Percentiles rank a stretch among this genome's conserved stretches.
These are phyloP conservation scores for Ypsolopha sequella DNA, from an alignment of 2,888 invertebrate species.

Conservation along the genomic window DNA sequence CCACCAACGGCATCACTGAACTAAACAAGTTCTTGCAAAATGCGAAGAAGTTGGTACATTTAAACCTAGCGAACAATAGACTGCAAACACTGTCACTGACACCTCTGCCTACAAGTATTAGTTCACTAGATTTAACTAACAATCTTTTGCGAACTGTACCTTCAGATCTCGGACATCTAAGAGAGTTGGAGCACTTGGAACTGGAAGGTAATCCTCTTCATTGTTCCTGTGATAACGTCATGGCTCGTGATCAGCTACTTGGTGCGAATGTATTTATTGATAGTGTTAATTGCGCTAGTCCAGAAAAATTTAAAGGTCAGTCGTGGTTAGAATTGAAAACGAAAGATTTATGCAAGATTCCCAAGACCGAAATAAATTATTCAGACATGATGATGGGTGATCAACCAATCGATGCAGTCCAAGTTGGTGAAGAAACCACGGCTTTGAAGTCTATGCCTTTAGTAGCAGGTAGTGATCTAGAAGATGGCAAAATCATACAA, in stretches of 20 bases:
- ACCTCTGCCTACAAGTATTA: slow-evolving; percentile 70
- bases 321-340: slow-evolving; percentile 72
- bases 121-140: slow-evolving; percentile 72
- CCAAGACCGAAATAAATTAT: slow-evolving; percentile 38
- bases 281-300: slow-evolving; percentile 67
- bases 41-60: slow-evolving; percentile 69
- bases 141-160: slow-evolving; percentile 74
- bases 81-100: slow-evolving; percentile 63
- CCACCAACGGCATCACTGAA: slow-evolving; percentile 71
- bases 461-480: slow-evolving; percentile 42
- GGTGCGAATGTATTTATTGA: slow-evolving; percentile 67
- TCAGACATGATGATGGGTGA: slow-evolving; percentile 76
- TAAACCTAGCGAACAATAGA: slow-evolving; percentile 73
- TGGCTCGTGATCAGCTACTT: slow-evolving; percentile 72
- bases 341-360: slow-evolving; percentile 62
- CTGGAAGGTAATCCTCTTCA: slow-evolving; percentile 77
- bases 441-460: slow-evolving; percentile 51
- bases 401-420: slow-evolving; percentile 54
- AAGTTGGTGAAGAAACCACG: slow-evolving; percentile 43
- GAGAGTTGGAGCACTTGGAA: slow-evolving; percentile 72
- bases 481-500: slow-evolving; percentile 50
- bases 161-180: slow-evolving; percentile 65
- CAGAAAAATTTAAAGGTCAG: slow-evolving; percentile 56
- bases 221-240: slow-evolving; percentile 78
- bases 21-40: slow-evolving; percentile 70